Evolutionary conservation across 2,113 vertebrate species (phyloP).

Genomic region (Vulpes ferrilata): DNA sequence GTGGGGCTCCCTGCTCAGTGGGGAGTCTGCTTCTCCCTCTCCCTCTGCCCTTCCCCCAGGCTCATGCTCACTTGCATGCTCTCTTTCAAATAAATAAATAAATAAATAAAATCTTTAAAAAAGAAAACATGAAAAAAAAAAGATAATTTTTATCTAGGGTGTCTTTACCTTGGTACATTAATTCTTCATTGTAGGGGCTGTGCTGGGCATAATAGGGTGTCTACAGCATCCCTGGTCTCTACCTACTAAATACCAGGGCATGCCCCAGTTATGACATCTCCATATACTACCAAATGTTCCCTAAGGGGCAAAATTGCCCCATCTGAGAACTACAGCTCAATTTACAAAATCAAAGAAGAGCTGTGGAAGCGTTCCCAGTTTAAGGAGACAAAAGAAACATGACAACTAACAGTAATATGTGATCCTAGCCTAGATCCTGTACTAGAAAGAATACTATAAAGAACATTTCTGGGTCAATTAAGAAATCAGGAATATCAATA

Average conservation of each 20-base stretch:
- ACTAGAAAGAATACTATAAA: conserved; percentile 6
- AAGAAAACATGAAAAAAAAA: not conserved
- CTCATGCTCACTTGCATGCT: too few species aligned
- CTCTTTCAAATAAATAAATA: too few species aligned
- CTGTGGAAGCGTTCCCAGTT: not conserved
- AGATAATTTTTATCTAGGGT: not conserved
- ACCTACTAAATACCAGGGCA: not conserved
- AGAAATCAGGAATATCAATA: conserved; percentile 33
- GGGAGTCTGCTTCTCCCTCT: too few species aligned
- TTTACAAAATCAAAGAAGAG: conserved; percentile 2
- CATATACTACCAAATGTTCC: not conserved
- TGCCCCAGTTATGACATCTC: not conserved
- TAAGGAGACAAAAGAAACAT: not conserved
- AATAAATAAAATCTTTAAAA: not conserved
- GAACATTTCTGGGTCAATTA: not conserved
- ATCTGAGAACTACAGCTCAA: not conserved
- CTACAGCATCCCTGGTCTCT: not conserved
- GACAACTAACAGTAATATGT: not conserved
- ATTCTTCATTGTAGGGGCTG: not conserved
- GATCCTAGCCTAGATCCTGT: not conserved
- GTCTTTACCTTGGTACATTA: not conserved
- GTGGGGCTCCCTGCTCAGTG: too few species aligned
- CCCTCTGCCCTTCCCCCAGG: too few species aligned
- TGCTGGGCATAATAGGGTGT: not conserved
- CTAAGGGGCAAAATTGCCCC: not conserved